Conservation (phyloP, 64 coral and sea anemone species). For the Dendrophyllia cribrosa region DNA sequence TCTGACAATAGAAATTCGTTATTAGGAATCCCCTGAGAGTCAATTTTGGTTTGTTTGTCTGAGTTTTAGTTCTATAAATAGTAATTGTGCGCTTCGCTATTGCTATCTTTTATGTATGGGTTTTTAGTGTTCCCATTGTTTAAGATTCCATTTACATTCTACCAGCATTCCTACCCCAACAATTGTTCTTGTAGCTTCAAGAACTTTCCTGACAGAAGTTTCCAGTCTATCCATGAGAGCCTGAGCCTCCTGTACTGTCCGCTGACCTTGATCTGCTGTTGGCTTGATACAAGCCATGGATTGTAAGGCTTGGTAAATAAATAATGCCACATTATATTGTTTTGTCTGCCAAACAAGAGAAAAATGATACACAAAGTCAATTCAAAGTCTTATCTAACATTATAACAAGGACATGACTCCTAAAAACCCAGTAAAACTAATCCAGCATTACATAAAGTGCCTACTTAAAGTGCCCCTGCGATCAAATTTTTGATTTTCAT, state of each 20-base stretch:
- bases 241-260: slow-evolving; percentile 30
- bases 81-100: too few relatives aligned
- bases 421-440: neutral
- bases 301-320: slow-evolving; percentile 54
- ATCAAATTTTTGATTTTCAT: too few relatives aligned
- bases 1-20: too few relatives aligned
- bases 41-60: too few relatives aligned
- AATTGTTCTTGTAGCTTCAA: slow-evolving; percentile 36
- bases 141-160: too few relatives aligned
- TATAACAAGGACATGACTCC: neutral
- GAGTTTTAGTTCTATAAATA: too few relatives aligned
- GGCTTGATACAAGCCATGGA: slow-evolving; percentile 33
- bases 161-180: slow-evolving; percentile 43
- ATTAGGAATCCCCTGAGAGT: too few relatives aligned
- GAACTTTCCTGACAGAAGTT: slow-evolving; percentile 39
- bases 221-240: slow-evolving; percentile 57
- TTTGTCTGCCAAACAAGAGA: slow-evolving; percentile 19
- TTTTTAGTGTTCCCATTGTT: too few relatives aligned
- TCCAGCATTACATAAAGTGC: too few relatives aligned
- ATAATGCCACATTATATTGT: slow-evolving; percentile 30
- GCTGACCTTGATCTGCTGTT: slow-evolving; percentile 6
- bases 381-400: too few relatives aligned
- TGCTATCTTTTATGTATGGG: too few relatives aligned
- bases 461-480: too few relatives aligned
- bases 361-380: neutral